Percentiles rank a stretch among this genome's conserved stretches.
phyloP scores from a whole-genome alignment of 2,797 vertebrate genomes.

The Spondyliosoma cantharus region DNA sequence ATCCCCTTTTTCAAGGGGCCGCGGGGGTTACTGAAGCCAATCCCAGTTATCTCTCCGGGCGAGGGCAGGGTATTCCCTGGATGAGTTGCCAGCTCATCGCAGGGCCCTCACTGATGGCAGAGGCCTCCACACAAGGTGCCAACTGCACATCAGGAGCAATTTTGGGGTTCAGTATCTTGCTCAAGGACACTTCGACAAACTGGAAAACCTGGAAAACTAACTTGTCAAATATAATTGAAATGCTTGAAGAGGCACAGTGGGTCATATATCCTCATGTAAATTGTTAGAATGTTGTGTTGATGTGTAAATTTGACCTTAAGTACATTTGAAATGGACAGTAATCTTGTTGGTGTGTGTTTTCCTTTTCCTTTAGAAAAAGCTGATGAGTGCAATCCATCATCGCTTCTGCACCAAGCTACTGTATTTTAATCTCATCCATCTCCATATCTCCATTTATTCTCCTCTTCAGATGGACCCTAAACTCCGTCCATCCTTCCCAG shows the following conservation, averaged over 20 bases:
- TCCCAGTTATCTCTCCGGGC: no score
- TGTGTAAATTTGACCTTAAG: not conserved
- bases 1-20: no score
- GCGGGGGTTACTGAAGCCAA: no score
- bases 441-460: not conserved
- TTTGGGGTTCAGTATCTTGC: no score
- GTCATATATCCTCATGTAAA: constrained; percentile 12
- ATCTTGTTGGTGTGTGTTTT: not conserved
- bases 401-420: not conserved
- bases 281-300: not conserved
- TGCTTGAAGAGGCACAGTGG: not conserved
- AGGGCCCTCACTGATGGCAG: no score
- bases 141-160: no score
- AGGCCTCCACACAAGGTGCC: no score
- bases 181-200: no score
- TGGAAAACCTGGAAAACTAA: not conserved
- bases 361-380: not conserved
- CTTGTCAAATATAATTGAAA: constrained; percentile 9
- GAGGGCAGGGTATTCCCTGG: no score
- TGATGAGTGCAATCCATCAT: not conserved
- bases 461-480: constrained; percentile 94
- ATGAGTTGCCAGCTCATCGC: no score
- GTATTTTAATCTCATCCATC: not conserved
- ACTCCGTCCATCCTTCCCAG: constrained; percentile 92
- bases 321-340: not conserved